phyloP scores from a whole-genome alignment of 2,888 invertebrate genomes.

The Thumatha senex region DNA sequence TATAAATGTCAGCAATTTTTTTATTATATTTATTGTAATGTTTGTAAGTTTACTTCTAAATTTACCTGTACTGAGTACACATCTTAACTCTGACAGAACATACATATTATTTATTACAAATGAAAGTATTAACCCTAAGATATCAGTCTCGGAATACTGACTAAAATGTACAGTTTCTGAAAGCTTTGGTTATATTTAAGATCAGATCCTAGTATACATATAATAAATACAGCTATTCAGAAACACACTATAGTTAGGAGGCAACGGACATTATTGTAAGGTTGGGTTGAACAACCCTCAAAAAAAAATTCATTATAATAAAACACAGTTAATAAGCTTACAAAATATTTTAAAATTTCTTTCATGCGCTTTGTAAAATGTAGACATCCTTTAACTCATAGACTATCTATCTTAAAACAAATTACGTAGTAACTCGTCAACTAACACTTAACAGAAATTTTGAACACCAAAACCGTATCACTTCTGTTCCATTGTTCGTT shows the following conservation, averaged over 20 bases:
- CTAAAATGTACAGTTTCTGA: slow-evolving; percentile 36
- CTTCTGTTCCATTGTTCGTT: slow-evolving; percentile 23
- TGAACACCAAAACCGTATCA: slow-evolving; percentile 27
- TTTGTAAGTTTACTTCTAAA: not conserved
- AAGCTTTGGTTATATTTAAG: slow-evolving; percentile 22
- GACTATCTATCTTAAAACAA: slow-evolving; percentile 23
- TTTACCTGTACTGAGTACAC: slow-evolving; percentile 21
- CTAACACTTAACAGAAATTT: slow-evolving; percentile 22
- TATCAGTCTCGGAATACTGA: slow-evolving; percentile 38
- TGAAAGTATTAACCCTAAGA: slow-evolving; percentile 26
- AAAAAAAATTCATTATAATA: slow-evolving; percentile 35
- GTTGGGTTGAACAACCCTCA: slow-evolving; percentile 13
- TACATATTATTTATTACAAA: slow-evolving; percentile 17
- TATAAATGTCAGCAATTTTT: slow-evolving; percentile 7
- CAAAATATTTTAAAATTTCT: slow-evolving; percentile 17
- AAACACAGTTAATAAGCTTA: slow-evolving; percentile 33
- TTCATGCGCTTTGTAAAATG: slow-evolving; percentile 8
- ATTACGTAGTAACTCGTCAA: slow-evolving; percentile 26
- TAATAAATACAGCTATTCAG: not conserved
- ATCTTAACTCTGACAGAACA: slow-evolving; percentile 27
- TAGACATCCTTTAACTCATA: slow-evolving; percentile 15
- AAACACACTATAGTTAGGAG: not conserved
- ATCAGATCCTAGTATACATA: slow-evolving; percentile 12
- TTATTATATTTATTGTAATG: not conserved
- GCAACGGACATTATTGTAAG: no score